Conservation (phyloP, 2,888 invertebrate genomes). For the Colostygia pectinataria region DNA sequence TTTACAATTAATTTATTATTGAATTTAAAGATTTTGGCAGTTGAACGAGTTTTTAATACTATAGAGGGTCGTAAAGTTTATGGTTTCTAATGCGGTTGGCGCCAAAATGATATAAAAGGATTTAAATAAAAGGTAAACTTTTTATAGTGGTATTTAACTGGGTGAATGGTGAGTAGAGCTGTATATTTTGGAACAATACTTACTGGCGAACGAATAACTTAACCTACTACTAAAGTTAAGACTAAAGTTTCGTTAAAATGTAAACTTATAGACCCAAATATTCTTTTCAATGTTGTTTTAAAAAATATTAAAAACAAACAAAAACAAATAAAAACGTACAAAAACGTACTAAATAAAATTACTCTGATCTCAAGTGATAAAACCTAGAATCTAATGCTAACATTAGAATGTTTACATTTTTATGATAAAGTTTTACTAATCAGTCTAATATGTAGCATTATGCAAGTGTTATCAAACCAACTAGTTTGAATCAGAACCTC, state of each 20-base stretch:
- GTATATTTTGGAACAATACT: neutral
- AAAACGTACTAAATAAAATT: neutral
- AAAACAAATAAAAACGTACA: too few species aligned
- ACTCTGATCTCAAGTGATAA: neutral
- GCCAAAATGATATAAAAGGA: conserved; percentile 21
- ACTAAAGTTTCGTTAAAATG: too few species aligned
- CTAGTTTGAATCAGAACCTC: too few species aligned
- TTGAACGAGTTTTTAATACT: conserved; percentile 23
- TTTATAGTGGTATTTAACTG: conserved; percentile 1
- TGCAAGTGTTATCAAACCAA: neutral
- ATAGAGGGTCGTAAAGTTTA: conserved; percentile 19
- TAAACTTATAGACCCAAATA: too few species aligned
- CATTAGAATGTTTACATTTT: conserved; percentile 6
- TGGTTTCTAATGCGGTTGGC: conserved; percentile 14
- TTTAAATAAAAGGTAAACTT: conserved; percentile 4
- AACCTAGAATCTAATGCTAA: neutral
- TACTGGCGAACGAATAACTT: too few species aligned
- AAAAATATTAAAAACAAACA: too few species aligned
- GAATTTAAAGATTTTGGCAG: conserved; percentile 22
- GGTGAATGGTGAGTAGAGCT: neutral
- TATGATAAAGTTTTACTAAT: conserved; percentile 25
- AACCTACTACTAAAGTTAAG: too few species aligned
- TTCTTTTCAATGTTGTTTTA: too few species aligned
- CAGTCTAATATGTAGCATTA: conserved; percentile 29
- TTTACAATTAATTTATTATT: conserved; percentile 19